Percentiles rank a stretch among this genome's conserved stretches.
These are phyloP conservation scores for Serranus cabrilla DNA, from an alignment of 2,797 vertebrate species.

Conservation along the genomic window DNA sequence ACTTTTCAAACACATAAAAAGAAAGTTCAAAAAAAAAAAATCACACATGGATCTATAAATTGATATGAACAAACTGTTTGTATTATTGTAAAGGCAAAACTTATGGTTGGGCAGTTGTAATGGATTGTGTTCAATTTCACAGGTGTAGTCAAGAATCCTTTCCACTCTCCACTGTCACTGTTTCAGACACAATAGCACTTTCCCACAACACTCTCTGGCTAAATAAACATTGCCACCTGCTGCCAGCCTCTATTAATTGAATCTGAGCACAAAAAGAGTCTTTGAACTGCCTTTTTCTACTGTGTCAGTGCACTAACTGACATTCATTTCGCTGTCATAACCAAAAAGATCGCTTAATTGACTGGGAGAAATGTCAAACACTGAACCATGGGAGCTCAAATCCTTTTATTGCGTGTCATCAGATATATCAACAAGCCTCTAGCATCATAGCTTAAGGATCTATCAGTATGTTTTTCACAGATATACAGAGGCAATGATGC, in stretches of 20 bases:
- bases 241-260: slow-evolving; percentile 73
- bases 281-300: slow-evolving; percentile 17
- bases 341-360: slow-evolving; percentile 27
- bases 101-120: not conserved
- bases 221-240: slow-evolving; percentile 84
- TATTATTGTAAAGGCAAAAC: not conserved
- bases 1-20: not conserved
- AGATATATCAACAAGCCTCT: slow-evolving; percentile 45
- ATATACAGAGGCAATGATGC: slow-evolving; percentile 25
- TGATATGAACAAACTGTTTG: not conserved
- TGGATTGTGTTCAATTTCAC: not conserved
- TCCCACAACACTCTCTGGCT: slow-evolving; percentile 41
- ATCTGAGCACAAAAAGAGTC: slow-evolving; percentile 33
- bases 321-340: slow-evolving; percentile 36
- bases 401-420: slow-evolving; percentile 44
- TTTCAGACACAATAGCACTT: slow-evolving; percentile 17
- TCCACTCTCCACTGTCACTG: not conserved
- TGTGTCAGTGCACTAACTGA: slow-evolving; percentile 30
- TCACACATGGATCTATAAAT: not conserved
- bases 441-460: slow-evolving; percentile 25
- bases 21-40: not conserved
- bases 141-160: slow-evolving; percentile 8
- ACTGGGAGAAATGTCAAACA: slow-evolving; percentile 47
- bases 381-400: slow-evolving; percentile 30
- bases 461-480: slow-evolving; percentile 26